phyloP scores from a whole-genome alignment of 1,140 invertebrate species.

The Hyles euphorbiae region DNA sequence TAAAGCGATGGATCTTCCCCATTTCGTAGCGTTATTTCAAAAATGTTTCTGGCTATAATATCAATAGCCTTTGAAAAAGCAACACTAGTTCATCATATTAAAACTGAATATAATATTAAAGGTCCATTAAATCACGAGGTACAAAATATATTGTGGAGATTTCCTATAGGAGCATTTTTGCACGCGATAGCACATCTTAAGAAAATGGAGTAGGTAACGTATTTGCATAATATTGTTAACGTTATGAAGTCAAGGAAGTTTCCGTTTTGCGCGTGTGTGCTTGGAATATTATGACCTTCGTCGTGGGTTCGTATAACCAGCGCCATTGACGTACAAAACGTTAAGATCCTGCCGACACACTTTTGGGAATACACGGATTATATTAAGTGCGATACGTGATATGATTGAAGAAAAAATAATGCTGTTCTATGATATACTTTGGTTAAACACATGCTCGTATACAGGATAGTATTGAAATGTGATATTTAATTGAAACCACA shows the following conservation, averaged over 20 bases:
- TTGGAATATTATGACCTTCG: slow-evolving; percentile 22
- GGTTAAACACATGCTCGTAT: no score
- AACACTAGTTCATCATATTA: no score
- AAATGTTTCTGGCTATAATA: no score
- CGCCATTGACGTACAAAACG: slow-evolving; percentile 14
- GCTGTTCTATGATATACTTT: slow-evolving; percentile 3
- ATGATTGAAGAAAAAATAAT: slow-evolving; percentile 10
- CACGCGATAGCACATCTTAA: slow-evolving; percentile 28
- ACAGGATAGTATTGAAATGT: no score
- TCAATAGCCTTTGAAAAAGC: no score
- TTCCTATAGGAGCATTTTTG: slow-evolving; percentile 18
- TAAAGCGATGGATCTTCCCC: background rate
- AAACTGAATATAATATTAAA: no score
- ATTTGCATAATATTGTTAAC: slow-evolving; percentile 47
- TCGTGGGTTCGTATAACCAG: slow-evolving; percentile 12
- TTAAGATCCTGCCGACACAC: slow-evolving; percentile 8
- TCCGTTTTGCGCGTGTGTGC: slow-evolving; percentile 22
- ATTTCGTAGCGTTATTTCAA: slow-evolving; percentile 5
- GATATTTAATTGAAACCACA: no score
- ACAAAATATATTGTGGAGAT: no score
- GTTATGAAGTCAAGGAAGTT: slow-evolving; percentile 30
- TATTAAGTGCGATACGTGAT: slow-evolving; percentile 17
- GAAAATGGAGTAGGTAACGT: slow-evolving; percentile 27
- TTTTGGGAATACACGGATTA: slow-evolving; percentile 14
- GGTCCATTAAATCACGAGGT: no score